These are phyloP conservation scores for Rhinophrynus dorsalis DNA, from an alignment of 2,797 vertebrate genomes.

Conservation along the genomic window DNA sequence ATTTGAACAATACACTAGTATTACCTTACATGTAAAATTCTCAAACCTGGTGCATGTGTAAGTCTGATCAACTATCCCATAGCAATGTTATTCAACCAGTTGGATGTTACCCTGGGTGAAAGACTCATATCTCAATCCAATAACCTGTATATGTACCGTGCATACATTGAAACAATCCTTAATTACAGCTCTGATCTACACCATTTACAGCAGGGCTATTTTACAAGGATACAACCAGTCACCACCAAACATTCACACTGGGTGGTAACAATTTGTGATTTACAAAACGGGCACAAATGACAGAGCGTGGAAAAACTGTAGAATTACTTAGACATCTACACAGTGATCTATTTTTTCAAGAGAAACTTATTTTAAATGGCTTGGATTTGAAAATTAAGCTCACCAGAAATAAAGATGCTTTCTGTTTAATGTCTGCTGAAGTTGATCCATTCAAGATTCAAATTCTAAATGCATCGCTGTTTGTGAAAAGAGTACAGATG, in stretches of 20 bases:
- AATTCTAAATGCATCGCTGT: neutral
- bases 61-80: no score
- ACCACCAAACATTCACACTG: neutral
- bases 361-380: neutral
- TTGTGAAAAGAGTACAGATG: neutral
- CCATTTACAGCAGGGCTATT: constrained; percentile 5
- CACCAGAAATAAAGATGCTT: constrained; percentile 3
- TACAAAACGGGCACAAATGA: neutral
- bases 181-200: neutral
- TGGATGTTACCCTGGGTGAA: no score
- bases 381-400: neutral
- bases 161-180: constrained; percentile 3
- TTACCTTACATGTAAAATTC: no score
- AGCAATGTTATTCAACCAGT: no score
- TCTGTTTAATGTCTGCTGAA: constrained; percentile 7
- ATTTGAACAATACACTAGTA: no score
- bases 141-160: neutral
- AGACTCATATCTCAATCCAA: no score
- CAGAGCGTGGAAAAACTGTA: neutral
- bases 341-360: neutral
- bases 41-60: no score
- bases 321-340: neutral
- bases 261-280: neutral
- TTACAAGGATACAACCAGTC: neutral
- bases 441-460: neutral